Evolutionary conservation across 2,113 vertebrate genomes (phyloP), one percentile per base, ranked within the genome.

Genomic region (Tragelaphus strepsiceros): DNA sequence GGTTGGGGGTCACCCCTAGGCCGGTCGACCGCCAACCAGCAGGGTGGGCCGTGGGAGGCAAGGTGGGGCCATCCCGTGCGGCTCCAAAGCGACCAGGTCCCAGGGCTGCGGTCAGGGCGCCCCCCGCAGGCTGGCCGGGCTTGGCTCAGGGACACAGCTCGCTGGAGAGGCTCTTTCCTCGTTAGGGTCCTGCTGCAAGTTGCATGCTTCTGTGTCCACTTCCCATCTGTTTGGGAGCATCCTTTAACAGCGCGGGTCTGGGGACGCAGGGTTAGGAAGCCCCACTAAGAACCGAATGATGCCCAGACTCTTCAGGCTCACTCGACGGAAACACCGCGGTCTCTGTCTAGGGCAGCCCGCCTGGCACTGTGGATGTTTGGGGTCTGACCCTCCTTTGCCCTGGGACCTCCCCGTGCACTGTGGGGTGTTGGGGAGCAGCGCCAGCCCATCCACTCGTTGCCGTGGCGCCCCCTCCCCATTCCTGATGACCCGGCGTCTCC

Each of bases 1-100:
- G 13, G 49, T 5, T 0, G 53, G 51, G 51, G 51, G 51, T 35
- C 51, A 9, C 51, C 53, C 32, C 0, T 1, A 3, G 43, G 8
- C 11, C 53, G 10, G 1, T 0, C 8, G 2, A 0, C 19, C 5
- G 3, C 49, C 16, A 46, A 2, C 13, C n/a, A 7, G 32, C 16
- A 2, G 21, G 17, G 46, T 0, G 71, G 53, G 3, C 32, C 3
- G 2, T 1, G 5, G 7, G 6, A 2, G 56, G 26, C 46, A 4
- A 7, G 3, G 6, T 4, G 6, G 1, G 8, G 9, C 54, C 35
- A 9, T 0, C 0, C 17, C 14, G 0, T 5, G 80, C 2, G 17
- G 49, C 64, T 5, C 13, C 64, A 24, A 4, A 2, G 17, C 16
- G 46, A 28, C 58, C 64, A 22, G 15, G 26, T 3, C 26, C 35